Evolutionary conservation across 2,113 vertebrate species (phyloP), one percentile per base, ranked within the genome.

Genomic region (Nyctibius bracteatus): DNA sequence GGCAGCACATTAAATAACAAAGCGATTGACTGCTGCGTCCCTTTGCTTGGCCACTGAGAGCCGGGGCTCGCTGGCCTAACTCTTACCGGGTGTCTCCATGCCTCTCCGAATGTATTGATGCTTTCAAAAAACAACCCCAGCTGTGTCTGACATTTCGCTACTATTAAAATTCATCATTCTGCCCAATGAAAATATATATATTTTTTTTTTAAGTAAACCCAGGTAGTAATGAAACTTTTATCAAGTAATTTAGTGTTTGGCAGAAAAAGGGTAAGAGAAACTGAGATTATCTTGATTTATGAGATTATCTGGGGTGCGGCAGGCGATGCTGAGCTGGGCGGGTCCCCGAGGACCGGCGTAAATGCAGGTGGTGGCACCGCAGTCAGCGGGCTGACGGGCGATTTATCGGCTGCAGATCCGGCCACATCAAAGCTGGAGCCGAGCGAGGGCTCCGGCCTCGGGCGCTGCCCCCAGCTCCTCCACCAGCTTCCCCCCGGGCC

Each of bases 121-220:
- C 94, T 93, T 95, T 90, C 62, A 80, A 71, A 96, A 80, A 78
- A 44, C 73, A 81, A 54, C 89, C 71, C 96, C 96, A 95, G 96
- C 96, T 95, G 93, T 39, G 77, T 21, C 96, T 97, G 94, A 96
- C 96, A 97, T 97, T 97, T 97, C 89, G 23, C 73, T 89, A 44
- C 92, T 81, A 93, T 96, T 96, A 96, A 94, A 96, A 97, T 95
- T 93, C 92, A 92, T 91, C 89, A 49, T 86, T 72, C 77, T 81
- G 18, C 78, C 68, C 86, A 95, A 95, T 65, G 54, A 84, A 95
- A 97, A 90, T 94, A 3, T 15, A 35, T n/a, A 23, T 23, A 22
- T 57, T 57, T 55, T 57, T 57, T 80, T 86, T 91, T 94, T 87
- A 65, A 74, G 82, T 80, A 83, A 95, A 85, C 73, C 82, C 81